Evolutionary conservation across 2,888 invertebrate species (phyloP).

Genomic region (Lithophane socia): DNA sequence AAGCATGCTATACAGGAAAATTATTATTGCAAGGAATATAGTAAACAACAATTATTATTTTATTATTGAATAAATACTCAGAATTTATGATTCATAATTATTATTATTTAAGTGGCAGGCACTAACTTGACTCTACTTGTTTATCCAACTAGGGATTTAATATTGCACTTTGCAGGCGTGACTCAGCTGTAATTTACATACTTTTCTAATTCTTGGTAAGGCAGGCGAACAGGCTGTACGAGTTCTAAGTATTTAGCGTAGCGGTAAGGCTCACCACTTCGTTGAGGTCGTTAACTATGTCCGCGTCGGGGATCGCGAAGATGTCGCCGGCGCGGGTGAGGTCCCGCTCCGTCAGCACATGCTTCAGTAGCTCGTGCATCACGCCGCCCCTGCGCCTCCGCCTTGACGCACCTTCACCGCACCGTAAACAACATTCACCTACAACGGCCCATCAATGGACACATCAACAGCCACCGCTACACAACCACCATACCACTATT

Average conservation of each 20-base stretch:
- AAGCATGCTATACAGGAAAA: slow-evolving; percentile 37
- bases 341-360: slow-evolving; percentile 97
- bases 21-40: not conserved
- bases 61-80: not conserved
- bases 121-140: slow-evolving; percentile 3
- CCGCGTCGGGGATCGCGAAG: slow-evolving; percentile 96
- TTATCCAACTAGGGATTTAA: slow-evolving; percentile 11
- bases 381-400: slow-evolving; percentile 73
- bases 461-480: slow-evolving; percentile 73
- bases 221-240: slow-evolving; percentile 65
- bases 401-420: slow-evolving; percentile 54
- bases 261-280: slow-evolving; percentile 92
- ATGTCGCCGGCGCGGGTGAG: slow-evolving; percentile 97
- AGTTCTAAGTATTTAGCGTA: slow-evolving; percentile 49
- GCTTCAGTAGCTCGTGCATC: slow-evolving; percentile 97
- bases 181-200: slow-evolving; percentile 51
- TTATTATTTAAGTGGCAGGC: slow-evolving; percentile 11
- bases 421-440: slow-evolving; percentile 68
- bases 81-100: slow-evolving; percentile 50
- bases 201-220: slow-evolving; percentile 43
- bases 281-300: slow-evolving; percentile 95
- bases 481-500: slow-evolving; percentile 47
- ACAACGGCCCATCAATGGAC: slow-evolving; percentile 66
- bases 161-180: slow-evolving; percentile 12
- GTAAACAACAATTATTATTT: slow-evolving; percentile 9